These are phyloP conservation scores for Plagiodera versicolora DNA, from an alignment of 2,888 invertebrate genomes.

Conservation along the genomic window DNA sequence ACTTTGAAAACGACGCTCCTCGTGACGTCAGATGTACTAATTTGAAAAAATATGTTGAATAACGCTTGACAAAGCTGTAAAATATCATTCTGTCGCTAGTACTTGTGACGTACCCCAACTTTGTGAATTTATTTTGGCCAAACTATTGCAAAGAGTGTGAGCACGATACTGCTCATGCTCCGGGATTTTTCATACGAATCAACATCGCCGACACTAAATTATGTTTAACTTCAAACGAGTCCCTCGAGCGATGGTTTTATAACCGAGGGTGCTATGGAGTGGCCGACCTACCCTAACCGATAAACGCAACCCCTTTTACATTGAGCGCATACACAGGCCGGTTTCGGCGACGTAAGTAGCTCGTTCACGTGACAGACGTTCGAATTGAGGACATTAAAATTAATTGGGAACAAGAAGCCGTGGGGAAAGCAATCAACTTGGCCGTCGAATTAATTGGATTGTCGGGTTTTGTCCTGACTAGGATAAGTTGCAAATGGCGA, in stretches of 20 bases:
- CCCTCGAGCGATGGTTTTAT: not conserved
- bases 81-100: too few species aligned
- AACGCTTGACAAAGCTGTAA: too few species aligned
- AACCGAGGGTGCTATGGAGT: not conserved
- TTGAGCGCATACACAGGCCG: not conserved
- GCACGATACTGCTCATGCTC: too few species aligned
- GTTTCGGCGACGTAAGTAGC: not conserved
- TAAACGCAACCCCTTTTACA: not conserved
- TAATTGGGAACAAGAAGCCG: not conserved
- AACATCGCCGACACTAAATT: not conserved
- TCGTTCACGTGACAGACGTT: not conserved
- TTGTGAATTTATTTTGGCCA: too few species aligned
- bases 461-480: not conserved
- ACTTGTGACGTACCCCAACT: too few species aligned
- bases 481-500: not conserved
- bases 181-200: not conserved
- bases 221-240: constrained; percentile 9
- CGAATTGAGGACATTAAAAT: not conserved
- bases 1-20: too few species aligned
- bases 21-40: too few species aligned
- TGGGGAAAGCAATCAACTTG: not conserved
- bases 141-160: too few species aligned
- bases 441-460: not conserved
- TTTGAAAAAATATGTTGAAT: too few species aligned
- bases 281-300: not conserved